Evolutionary conservation across 2,888 invertebrate genomes (phyloP), one percentile per base, ranked within the genome.

Genomic region (Lomographa bimaculata): DNA sequence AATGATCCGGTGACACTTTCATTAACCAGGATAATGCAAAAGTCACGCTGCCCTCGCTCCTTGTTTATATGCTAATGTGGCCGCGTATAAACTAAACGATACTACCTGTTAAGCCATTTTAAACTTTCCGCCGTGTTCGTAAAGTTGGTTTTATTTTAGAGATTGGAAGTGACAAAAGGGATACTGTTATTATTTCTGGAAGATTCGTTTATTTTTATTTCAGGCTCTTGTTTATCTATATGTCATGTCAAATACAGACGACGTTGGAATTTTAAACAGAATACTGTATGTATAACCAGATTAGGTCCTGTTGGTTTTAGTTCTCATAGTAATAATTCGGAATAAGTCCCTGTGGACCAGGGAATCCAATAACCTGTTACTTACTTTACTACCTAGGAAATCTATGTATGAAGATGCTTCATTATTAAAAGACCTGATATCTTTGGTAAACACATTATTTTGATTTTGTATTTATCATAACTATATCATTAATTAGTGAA

Each of bases 51-150:
- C 24, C 44, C 44, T 34, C 48, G 43, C 50, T 46, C 33, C 56
- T 58, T 58, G 58, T 58, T 58, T 58, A 54, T 58, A 58, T 58
- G 58, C 58, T 56, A 58, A 58, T 58, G 42, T 40, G 39, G 33
- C 37, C 27, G 37, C 45, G 45, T 47, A 51, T 44, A 50, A 48
- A 50, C 45, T 43, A 46, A 54, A 52, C 45, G 29, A 40, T 28
- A 36, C 17, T 18, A 24, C 5, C 11, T 14, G 11, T 1, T 9
- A 23, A 6, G 23, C 23, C 1, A 34, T 10, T 36, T 44, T 33
- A 7, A 24, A 7, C 33, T 21, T 29, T 46, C 34, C 9, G 0
- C 3, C 7, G 9, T n/a, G 0, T 2, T 0, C 2, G 14, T 44
- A 46, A 20, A 32, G 49, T 19, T 33, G 40, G 20, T 12, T 32